Conservation (phyloP, 2,888 invertebrate genomes). For the Caenorhabditis parvicauda region DNA sequence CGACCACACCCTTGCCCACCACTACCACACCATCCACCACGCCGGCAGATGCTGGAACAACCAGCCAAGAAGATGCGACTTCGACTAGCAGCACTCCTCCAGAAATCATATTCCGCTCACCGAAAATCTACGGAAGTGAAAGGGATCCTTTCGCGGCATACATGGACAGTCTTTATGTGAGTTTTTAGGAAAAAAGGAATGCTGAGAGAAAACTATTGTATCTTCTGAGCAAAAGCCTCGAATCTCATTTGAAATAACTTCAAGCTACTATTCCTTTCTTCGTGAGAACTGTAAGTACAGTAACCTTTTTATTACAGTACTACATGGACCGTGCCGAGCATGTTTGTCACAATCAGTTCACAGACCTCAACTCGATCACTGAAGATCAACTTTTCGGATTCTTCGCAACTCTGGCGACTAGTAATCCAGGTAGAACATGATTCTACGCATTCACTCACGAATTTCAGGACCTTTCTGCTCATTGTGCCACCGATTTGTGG, state of each 20-base stretch:
- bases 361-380: conserved; percentile 30
- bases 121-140: conserved; percentile 10
- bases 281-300: not conserved
- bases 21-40: conserved; percentile 8
- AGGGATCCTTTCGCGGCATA: conserved; percentile 19
- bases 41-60: not conserved
- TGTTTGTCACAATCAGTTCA: conserved; percentile 26
- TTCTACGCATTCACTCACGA: not conserved
- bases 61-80: no score
- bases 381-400: conserved; percentile 40
- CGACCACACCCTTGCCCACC: conserved; percentile 17
- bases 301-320: conserved; percentile 10
- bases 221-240: no score
- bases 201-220: no score
- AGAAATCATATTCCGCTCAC: conserved; percentile 3
- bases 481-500: conserved; percentile 30
- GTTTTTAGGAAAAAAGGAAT: conserved; percentile 3
- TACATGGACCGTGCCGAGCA: conserved; percentile 20
- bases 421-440: conserved; percentile 14
- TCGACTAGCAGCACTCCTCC: not conserved
- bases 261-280: no score
- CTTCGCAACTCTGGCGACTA: conserved; percentile 27
- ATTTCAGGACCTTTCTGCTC: conserved; percentile 38
- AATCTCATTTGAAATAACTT: no score
- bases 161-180: conserved; percentile 22